Conservation (phyloP, 2,113 vertebrate genomes). For the Eulemur macaco region DNA sequence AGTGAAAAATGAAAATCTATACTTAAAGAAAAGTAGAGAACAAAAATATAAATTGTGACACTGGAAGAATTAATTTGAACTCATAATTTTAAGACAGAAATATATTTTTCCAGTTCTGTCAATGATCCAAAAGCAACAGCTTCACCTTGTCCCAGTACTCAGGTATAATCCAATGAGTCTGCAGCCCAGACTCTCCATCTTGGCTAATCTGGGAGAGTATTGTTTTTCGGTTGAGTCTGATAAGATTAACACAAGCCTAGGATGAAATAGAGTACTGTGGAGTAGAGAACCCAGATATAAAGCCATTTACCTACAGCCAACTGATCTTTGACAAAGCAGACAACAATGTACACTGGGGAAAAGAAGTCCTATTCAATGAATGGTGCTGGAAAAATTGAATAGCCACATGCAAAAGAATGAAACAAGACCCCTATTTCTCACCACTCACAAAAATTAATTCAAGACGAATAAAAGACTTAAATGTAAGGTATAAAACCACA, state of each 20-base stretch:
- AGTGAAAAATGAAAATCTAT: conserved; percentile 44
- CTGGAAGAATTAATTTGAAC: conserved; percentile 9
- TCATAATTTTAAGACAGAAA: conserved; percentile 54
- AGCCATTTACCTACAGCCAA: no score
- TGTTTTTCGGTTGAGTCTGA: neutral
- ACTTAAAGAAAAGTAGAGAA: conserved; percentile 8
- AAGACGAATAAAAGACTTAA: no score
- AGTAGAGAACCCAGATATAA: no score
- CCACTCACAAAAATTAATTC: no score
- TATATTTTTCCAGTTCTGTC: neutral
- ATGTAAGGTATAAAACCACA: no score
- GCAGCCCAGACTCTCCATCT: neutral
- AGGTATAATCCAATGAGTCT: neutral
- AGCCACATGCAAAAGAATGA: no score
- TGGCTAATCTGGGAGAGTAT: neutral
- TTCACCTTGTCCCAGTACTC: neutral
- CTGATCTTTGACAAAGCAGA: no score
- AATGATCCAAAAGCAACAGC: conserved; percentile 1
- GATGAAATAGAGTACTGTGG: neutral
- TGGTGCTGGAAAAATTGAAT: no score
- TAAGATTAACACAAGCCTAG: neutral
- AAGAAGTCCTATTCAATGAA: no score
- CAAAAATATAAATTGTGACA: conserved; percentile 34
- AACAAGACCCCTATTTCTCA: no score
- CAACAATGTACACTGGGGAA: no score